These are phyloP conservation scores for Bovichtus variegatus DNA, from an alignment of 2,797 vertebrate species.

Conservation along the genomic window DNA sequence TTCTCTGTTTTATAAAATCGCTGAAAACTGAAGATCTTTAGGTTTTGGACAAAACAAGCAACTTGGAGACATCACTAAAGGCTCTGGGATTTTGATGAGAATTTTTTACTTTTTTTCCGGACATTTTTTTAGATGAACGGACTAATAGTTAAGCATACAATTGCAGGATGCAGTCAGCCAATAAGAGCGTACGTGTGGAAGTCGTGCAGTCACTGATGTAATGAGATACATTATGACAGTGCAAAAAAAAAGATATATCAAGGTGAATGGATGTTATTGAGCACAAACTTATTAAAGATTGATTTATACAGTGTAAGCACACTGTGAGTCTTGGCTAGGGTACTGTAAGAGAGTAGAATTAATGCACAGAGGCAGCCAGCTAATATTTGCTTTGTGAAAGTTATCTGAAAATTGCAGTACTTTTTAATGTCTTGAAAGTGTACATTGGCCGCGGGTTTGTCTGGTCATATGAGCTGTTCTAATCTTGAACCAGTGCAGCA, in stretches of 20 bases:
- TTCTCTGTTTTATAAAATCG: neutral
- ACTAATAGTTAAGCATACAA: neutral
- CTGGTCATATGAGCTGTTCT: constrained; percentile 32
- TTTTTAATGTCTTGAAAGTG: constrained; percentile 42
- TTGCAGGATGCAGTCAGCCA: neutral
- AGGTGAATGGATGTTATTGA: constrained; percentile 42
- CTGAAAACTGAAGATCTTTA: neutral
- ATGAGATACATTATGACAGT: constrained; percentile 29
- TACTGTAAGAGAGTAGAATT: constrained; percentile 47
- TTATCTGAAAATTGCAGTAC: constrained; percentile 65
- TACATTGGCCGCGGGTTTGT: constrained; percentile 39
- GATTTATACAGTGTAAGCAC: constrained; percentile 55
- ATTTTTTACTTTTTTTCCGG: neutral
- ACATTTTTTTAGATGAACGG: neutral
- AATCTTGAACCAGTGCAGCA: constrained; percentile 16
- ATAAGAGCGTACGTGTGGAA: neutral
- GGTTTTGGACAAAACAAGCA: neutral
- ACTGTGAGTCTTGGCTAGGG: constrained; percentile 34
- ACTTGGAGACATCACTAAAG: neutral
- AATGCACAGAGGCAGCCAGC: constrained; percentile 60
- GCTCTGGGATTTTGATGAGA: neutral
- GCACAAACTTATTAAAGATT: constrained; percentile 51
- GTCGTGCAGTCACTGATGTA: constrained; percentile 23
- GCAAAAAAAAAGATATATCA: constrained; percentile 35
- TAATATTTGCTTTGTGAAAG: constrained; percentile 71